Evolutionary conservation across 2,888 invertebrate genomes (phyloP).

Genomic region (Exephanes ischioxanthus): DNA sequence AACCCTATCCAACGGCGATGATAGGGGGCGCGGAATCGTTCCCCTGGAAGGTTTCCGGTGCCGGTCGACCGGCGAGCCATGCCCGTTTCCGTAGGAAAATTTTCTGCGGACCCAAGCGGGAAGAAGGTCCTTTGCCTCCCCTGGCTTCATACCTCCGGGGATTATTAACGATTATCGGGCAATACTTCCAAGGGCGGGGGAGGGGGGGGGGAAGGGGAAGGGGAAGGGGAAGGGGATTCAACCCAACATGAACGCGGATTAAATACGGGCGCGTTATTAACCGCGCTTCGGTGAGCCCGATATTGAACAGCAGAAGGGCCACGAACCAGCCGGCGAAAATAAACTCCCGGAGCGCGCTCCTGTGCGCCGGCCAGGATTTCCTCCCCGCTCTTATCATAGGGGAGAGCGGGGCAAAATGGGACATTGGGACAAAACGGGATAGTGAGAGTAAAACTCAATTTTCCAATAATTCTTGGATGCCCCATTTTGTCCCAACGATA

Average conservation of each 20-base stretch:
- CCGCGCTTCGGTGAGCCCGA: conserved; percentile 62
- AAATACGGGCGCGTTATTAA: conserved; percentile 72
- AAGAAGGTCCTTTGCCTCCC: conserved; percentile 61
- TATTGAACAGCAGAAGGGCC: conserved; percentile 71
- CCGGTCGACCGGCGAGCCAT: conserved; percentile 43
- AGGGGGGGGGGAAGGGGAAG: conserved; percentile 16
- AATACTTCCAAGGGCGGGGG: neutral
- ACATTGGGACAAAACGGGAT: too few species aligned
- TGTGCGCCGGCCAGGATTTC: conserved; percentile 28
- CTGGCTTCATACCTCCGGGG: conserved; percentile 56
- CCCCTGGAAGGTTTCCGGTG: conserved; percentile 64
- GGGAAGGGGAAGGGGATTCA: conserved; percentile 15
- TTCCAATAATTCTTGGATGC: too few species aligned
- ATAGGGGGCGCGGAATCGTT: conserved; percentile 51
- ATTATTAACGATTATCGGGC: conserved; percentile 79
- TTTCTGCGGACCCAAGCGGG: conserved; percentile 45
- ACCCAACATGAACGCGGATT: conserved; percentile 67
- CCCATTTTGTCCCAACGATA: too few species aligned
- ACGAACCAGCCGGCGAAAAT: conserved; percentile 53
- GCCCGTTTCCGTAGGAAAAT: conserved; percentile 55
- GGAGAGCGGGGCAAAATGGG: too few species aligned
- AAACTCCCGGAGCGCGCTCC: conserved; percentile 40
- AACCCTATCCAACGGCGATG: conserved; percentile 38
- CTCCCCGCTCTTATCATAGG: conserved; percentile 37
- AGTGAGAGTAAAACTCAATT: too few species aligned